Base-by-base conservation (phyloP, 2,797 vertebrate species). In the Bufotes viridis region DNA sequence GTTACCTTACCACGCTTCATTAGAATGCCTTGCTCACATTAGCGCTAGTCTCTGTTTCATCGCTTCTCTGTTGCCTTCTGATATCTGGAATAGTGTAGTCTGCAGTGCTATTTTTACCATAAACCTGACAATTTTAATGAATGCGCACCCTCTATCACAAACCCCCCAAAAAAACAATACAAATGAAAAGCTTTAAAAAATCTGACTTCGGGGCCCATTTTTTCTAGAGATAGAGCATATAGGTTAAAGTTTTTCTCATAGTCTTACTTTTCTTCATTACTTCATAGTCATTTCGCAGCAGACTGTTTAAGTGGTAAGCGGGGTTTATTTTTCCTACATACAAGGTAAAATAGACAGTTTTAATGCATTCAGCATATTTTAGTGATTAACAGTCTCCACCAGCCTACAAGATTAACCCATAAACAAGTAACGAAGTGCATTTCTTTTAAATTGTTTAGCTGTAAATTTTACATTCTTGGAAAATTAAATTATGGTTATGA, bases 331-430 rank as follows among this genome's bases (percentile, higher is more conserved):
- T 51, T 65, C 55, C 18, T 9, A 7, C 1, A 51, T 51, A 24
- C 20, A 14, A 67, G 60, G 17, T 80, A 80, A 80, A 80, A 58
- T 2, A 80, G 26, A 79, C 24, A 3, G 5, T 26, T 29, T 60
- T 15, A 60, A 34, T 29, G 78, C 26, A 29, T 79, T 79, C 79
- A 81, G 79, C 22, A 17, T 49, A 49, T 81, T 79, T 79, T 10
- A 18, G 60, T 65, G 79, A 81, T 81, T n/a, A 81, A 49, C 26
- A 11, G 63, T 61, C 78, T 80, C 7, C 34, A 63, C 5, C 79
- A 24, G 17, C 57, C 78, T 42, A 42, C 78, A 13, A 18, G 12
- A 10, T 42, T 34, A 61, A 81, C 13, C n/a, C 10, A 18, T 42
- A 63, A n/a, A 13, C 18, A 34, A 22, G 57, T 42, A 22, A 18